These are phyloP conservation scores for Lutjanus argentimaculatus DNA, from an alignment of 2,797 vertebrate genomes.

Conservation along the genomic window DNA sequence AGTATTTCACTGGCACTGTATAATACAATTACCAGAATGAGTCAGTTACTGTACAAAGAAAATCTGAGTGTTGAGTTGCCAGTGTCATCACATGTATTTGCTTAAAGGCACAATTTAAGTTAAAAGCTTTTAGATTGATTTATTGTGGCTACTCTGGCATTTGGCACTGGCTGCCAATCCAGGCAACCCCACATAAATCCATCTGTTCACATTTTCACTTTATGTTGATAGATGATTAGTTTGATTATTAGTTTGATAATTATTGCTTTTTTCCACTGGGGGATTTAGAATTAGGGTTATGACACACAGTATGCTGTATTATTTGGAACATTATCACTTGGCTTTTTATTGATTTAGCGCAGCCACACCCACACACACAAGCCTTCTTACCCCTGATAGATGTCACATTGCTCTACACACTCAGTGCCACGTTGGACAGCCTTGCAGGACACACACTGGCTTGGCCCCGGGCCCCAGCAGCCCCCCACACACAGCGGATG, in stretches of 20 bases:
- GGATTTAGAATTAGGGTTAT: not conserved
- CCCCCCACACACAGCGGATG: conserved; percentile 88
- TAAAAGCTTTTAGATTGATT: conserved; percentile 50
- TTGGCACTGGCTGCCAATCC: not conserved
- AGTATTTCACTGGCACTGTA: no score
- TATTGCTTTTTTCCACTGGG: not conserved
- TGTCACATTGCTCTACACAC: conserved; percentile 93
- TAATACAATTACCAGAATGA: no score
- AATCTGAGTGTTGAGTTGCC: no score
- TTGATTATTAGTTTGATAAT: not conserved
- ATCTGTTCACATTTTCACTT: not conserved
- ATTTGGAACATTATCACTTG: conserved; percentile 17
- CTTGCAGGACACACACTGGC: conserved; percentile 91
- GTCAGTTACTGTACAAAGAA: not conserved
- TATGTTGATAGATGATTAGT: not conserved
- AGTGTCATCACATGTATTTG: not conserved
- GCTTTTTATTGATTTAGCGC: conserved; percentile 18
- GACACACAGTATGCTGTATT: not conserved
- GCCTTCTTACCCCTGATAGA: conserved; percentile 89
- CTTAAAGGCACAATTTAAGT: conserved; percentile 29
- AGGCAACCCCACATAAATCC: not conserved
- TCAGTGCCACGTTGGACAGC: conserved; percentile 90
- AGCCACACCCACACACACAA: conserved; percentile 11
- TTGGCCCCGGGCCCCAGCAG: conserved; percentile 95
- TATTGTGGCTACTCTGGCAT: not conserved